Conservation (phyloP, 2,113 vertebrate species). For the Myodes glareolus region DNA sequence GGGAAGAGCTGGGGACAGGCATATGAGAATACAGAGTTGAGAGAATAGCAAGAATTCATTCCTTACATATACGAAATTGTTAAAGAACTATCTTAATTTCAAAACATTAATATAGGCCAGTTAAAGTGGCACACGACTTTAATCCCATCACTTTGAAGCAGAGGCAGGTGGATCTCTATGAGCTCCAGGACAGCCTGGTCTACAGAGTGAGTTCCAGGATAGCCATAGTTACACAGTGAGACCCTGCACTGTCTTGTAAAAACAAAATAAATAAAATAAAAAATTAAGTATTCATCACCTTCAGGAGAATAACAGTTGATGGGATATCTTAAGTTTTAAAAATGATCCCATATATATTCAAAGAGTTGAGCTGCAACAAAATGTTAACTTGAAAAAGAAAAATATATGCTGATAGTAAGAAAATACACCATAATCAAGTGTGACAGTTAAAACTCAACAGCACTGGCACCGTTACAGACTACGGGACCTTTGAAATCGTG, state of each 20-base stretch:
- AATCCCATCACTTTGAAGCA: neutral
- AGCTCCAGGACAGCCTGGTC: neutral
- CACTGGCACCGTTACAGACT: neutral
- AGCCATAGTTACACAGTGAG: neutral
- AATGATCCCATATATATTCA: neutral
- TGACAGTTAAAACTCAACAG: neutral
- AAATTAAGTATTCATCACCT: fast-evolving
- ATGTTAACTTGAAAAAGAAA: neutral
- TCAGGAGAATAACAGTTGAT: slow-evolving; percentile 25
- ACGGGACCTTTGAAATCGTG: neutral
- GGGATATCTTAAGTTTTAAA: neutral
- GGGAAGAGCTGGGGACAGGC: neutral
- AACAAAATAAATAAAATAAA: neutral
- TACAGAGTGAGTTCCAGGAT: neutral
- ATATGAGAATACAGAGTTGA: too few relatives aligned
- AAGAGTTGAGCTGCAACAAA: slow-evolving; percentile 24
- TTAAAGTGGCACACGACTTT: neutral
- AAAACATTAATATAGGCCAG: neutral
- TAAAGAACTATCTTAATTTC: neutral
- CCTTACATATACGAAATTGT: too few relatives aligned
- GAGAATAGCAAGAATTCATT: neutral
- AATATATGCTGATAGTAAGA: neutral
- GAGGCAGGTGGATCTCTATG: neutral
- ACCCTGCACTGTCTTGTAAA: neutral
- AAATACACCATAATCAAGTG: neutral